Evolutionary conservation across 2,113 vertebrate genomes (phyloP).

Genomic region (Saccopteryx bilineata): DNA sequence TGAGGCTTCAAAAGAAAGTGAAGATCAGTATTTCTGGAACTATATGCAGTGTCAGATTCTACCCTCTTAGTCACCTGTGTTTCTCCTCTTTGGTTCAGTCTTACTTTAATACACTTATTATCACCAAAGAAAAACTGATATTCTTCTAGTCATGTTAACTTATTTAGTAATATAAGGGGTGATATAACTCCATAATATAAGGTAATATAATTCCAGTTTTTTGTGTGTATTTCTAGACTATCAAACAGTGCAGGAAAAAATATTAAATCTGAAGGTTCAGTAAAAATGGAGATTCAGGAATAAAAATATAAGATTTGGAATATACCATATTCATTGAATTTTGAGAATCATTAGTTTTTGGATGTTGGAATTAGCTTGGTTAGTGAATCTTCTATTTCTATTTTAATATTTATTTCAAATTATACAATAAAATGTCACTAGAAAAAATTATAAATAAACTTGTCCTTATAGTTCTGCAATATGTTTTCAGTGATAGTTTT

Average conservation of each 20-base stretch:
- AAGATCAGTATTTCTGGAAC: not conserved
- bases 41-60: not conserved
- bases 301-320: not conserved
- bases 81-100: not conserved
- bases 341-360: not conserved
- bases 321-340: not conserved
- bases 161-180: not conserved
- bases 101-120: not conserved
- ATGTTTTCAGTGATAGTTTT: not conserved
- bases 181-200: too few relatives aligned
- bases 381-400: not conserved
- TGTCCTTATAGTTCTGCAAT: not conserved
- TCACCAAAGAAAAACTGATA: not conserved
- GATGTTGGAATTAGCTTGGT: not conserved
- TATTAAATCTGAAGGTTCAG: not conserved
- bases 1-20: conserved; percentile 3
- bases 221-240: not conserved
- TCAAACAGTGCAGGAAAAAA: not conserved
- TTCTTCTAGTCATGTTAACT: not conserved
- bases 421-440: not conserved
- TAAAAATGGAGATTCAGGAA: not conserved
- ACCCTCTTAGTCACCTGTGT: fast-evolving
- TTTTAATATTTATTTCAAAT: conserved; percentile 24
- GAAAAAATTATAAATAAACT: not conserved
- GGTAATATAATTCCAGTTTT: not conserved